Conservation (phyloP, 2,113 vertebrate genomes). For the Calypte anna region DNA sequence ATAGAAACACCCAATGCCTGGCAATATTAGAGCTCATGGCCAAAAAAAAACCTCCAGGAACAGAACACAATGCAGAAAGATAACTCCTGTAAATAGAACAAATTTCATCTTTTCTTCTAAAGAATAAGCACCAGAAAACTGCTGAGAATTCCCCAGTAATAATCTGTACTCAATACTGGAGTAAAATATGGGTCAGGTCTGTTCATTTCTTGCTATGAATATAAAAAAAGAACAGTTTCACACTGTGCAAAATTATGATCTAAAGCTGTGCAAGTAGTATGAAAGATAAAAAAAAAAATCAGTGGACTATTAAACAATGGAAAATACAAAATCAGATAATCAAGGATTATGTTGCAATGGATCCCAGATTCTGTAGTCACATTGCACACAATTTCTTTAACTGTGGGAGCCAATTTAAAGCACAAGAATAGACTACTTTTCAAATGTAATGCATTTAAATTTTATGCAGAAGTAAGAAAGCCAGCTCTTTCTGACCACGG, state of each 20-base stretch:
- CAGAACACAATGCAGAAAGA: not conserved
- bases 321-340: not conserved
- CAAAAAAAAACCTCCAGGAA: not conserved
- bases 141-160: not conserved
- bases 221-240: not conserved
- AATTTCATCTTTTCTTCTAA: not conserved
- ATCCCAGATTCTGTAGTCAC: not conserved
- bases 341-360: not conserved
- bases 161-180: not conserved
- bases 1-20: not conserved
- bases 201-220: not conserved
- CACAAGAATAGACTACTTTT: not conserved
- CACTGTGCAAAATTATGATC: not conserved
- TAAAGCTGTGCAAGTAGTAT: not conserved
- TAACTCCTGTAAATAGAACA: not conserved
- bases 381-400: not conserved
- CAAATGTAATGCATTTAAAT: not conserved
- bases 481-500: not conserved
- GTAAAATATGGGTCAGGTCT: not conserved
- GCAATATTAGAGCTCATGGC: not conserved
- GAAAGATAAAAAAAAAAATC: not conserved
- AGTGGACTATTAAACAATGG: not conserved
- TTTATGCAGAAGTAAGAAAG: not conserved
- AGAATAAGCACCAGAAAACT: not conserved
- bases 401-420: not conserved